Base-by-base conservation (phyloP, 2,797 vertebrate genomes). In the Myiotriccus ornatus region DNA sequence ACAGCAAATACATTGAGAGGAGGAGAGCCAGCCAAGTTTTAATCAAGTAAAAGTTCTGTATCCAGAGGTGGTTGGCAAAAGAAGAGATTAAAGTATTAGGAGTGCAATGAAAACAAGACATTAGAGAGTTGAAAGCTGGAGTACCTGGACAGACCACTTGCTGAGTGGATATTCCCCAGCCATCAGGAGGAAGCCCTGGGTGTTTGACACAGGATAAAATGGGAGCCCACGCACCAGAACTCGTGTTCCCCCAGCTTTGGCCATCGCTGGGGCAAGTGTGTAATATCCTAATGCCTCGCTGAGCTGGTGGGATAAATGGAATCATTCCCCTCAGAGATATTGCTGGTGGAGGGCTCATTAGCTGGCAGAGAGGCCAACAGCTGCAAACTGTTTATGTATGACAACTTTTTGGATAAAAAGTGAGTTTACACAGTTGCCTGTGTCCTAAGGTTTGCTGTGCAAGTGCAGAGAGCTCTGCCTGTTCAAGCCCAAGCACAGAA, bases 61-160 rank as follows among this genome's bases (percentile, higher is more conserved):
- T 96, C 89, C 95, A 95, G 91, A 95, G 95, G 94, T 95, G 95
- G 89, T 73, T 94, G 94, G 96, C 95, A 95, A 63, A 95, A 91
- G 87, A 81, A 93, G 90, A 95, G 93, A 97, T 96, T 96, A 96
- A 95, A 90, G 91, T 94, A 94, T 96, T 97, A 94, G 85, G 91
- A 96, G 89, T 74, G 95, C 94, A 96, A 93, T 91, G 94, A 95
- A 97, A 94, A 95, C 89, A 96, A 94, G 95, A 95, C 89, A 88
- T 96, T 95, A 94, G 91, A 91, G 95, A 91, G 89, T 89, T 96
- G 95, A 96, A 97, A 96, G 89, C 94, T 91, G 91, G 80, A 95
- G 74, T 95, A 97, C 95, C 93, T 96, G 96, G 70, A 73, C 63
- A 96, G 93, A 88, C 89, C 77, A 78, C 92, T 96, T 70, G 89